Conservation (phyloP, 1,140 invertebrate genomes). For the Agrilus planipennis region DNA sequence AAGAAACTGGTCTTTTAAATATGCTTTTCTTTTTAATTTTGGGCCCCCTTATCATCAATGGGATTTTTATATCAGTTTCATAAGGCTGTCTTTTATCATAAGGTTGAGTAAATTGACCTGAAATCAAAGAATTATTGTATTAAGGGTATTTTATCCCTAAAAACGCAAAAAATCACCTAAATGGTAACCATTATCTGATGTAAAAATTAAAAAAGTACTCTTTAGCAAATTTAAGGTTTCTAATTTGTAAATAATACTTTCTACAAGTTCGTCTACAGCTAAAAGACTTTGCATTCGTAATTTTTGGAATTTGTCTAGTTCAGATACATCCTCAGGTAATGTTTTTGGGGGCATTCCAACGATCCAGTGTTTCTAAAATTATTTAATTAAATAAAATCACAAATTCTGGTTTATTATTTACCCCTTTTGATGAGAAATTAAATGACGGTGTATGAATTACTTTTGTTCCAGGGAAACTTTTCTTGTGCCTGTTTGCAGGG, state of each 20-base stretch:
- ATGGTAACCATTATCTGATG: conserved; percentile 85
- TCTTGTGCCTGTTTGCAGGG: conserved; percentile 57
- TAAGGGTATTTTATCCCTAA: neutral
- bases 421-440: conserved; percentile 42
- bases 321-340: conserved; percentile 41
- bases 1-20: conserved; percentile 47
- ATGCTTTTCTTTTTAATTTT: conserved; percentile 39
- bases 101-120: conserved; percentile 72
- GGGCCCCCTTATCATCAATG: conserved; percentile 69
- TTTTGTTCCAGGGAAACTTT: conserved; percentile 44
- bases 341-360: conserved; percentile 49
- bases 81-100: conserved; percentile 83
- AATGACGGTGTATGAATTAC: conserved; percentile 62
- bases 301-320: conserved; percentile 56
- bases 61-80: conserved; percentile 75
- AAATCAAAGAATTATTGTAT: too few species aligned
- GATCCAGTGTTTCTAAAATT: conserved; percentile 65
- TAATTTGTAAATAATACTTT: conserved; percentile 46
- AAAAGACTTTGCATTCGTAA: conserved; percentile 65
- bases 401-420: conserved; percentile 18
- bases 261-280: conserved; percentile 77
- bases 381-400: too few species aligned
- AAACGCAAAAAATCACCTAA: conserved; percentile 43
- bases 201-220: conserved; percentile 71
- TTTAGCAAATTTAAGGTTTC: conserved; percentile 43